A percentile compares a stretch with the other conserved stretches of the same genome.
Conservation (phyloP, 2,797 vertebrate species). For the Sebastes hopkinsi region DNA sequence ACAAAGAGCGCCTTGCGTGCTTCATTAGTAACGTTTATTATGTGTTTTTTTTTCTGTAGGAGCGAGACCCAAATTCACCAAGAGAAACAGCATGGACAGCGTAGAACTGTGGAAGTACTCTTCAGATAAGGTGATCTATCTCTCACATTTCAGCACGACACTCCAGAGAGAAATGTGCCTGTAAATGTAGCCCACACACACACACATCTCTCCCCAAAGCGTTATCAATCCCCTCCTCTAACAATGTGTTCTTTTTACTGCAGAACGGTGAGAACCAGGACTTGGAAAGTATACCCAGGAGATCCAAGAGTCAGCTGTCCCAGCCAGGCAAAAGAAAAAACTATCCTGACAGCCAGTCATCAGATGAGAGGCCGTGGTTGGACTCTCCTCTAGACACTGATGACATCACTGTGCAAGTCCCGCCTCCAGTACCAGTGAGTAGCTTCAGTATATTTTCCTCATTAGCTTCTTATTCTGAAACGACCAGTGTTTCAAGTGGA, state of each 20-base stretch:
- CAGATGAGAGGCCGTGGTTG: slow-evolving; percentile 80
- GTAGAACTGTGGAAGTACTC: slow-evolving; percentile 91
- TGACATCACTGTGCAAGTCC: slow-evolving; percentile 87
- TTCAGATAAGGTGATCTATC: slow-evolving; percentile 86
- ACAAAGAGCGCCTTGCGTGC: neutral
- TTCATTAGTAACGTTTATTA: slow-evolving; percentile 10
- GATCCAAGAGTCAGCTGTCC: slow-evolving; percentile 80
- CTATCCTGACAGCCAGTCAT: slow-evolving; percentile 81
- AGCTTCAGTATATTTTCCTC: neutral
- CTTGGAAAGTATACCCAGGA: slow-evolving; percentile 79
- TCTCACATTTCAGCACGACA: neutral
- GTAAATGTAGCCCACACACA: neutral
- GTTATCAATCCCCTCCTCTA: neutral
- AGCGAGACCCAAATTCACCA: slow-evolving; percentile 92
- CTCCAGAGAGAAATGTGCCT: neutral
- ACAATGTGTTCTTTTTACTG: slow-evolving; percentile 6
- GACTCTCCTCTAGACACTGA: slow-evolving; percentile 85
- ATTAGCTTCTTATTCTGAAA: neutral
- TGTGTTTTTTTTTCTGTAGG: slow-evolving; percentile 75
- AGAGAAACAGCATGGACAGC: slow-evolving; percentile 90
- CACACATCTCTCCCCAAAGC: neutral
- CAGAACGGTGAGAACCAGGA: slow-evolving; percentile 91
- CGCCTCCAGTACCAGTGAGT: slow-evolving; percentile 83
- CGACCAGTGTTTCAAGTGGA: too few species aligned
- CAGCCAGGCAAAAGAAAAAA: slow-evolving; percentile 83